Evolutionary conservation across 1,140 invertebrate species (phyloP), one percentile per base, ranked within the genome.

Genomic region (Bombus impatiens): DNA sequence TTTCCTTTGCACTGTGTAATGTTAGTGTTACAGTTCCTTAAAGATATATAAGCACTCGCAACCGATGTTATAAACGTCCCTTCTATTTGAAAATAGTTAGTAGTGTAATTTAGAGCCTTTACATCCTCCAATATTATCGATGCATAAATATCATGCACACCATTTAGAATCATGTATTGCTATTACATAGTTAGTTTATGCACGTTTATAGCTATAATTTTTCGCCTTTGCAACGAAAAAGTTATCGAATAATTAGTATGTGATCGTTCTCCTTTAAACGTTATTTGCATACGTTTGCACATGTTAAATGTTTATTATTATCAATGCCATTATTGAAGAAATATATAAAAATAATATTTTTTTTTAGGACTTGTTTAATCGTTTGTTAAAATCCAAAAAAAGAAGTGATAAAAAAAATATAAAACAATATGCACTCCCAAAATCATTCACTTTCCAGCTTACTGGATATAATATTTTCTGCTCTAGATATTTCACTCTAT

Each of bases 401-500:
- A 70, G 32, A 77, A 59, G 78, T 37, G 47, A 40, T 62, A 72
- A 65, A 15, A 15, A 67, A 62, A 37, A 35, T 25, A 78, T 70
- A 72, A 81, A 44, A 37, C n/a, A 47, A 78, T 59, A 59, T 78
- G n/a, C 81, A 83, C 80, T 86, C 85, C 35, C 44, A 72, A 84
- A 76, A 72, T 71, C 32, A 77, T 86, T 77, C 67, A 83, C 28
- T 75, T n/a, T 88, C 57, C 57, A 78, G 94, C 97, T 97, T 97
- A 97, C 97, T 93, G 97, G 97, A 93, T 97, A 96, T 76, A 97
- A 95, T 86, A 97, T 96, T 95, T 97, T 97, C 94, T 96, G 96
- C 94, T 98, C 97, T 91, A 98, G 95, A 91, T 97, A 96, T 96
- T 97, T 97, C 76, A 97, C 97, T 85, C 97, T 95, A 94, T 97